Evolutionary conservation across 1,140 invertebrate species (phyloP), one percentile per base, ranked within the genome.

Genomic region (Scaptomyza graminum): DNA sequence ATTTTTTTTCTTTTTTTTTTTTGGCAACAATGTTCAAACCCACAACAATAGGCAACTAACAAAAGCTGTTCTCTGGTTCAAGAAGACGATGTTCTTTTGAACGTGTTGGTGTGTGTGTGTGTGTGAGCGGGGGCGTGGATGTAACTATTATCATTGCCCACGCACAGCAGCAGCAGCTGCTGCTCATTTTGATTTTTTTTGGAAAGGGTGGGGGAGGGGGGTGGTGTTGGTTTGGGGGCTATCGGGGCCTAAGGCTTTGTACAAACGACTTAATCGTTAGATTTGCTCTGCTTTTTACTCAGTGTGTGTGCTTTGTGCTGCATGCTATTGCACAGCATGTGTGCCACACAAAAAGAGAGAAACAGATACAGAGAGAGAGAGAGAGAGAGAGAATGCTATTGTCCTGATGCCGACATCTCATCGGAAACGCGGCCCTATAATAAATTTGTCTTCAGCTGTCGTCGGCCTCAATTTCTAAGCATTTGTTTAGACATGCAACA

Each of bases 401-500:
- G 78, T 80, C 78, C 73, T 81, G 37, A 12, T n/a, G 68, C 61
- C 74, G 54, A 37, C 64, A 18, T 34, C 63, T 41, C 55, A 67
- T 22, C 56, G 70, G 64, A 68, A 73, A 68, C 57, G 64, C 64
- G 64, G 56, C 64, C 65, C 71, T 69, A 79, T 83, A 81, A 79
- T 79, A 79, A 82, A 71, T 81, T 83, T 81, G 79, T 82, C 79
- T 83, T 83, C 79, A 83, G 79, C 79, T 83, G 79, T 83, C 79
- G 75, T 83, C 79, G 79, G 65, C 79, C 75, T 72, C 74, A 78
- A 83, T 83, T 83, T 66, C 75, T 83, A 79, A 79, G 79, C 79
- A 82, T 83, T 82, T 82, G 79, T 83, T 82, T 82, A 70, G 75
- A 83, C 79, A 83, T 83, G 65, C 70, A 34, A 68, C 64, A 60